Evolutionary conservation across 1,140 invertebrate species (phyloP), one percentile per base, ranked within the genome.

Genomic region (Drosophila truncata): DNA sequence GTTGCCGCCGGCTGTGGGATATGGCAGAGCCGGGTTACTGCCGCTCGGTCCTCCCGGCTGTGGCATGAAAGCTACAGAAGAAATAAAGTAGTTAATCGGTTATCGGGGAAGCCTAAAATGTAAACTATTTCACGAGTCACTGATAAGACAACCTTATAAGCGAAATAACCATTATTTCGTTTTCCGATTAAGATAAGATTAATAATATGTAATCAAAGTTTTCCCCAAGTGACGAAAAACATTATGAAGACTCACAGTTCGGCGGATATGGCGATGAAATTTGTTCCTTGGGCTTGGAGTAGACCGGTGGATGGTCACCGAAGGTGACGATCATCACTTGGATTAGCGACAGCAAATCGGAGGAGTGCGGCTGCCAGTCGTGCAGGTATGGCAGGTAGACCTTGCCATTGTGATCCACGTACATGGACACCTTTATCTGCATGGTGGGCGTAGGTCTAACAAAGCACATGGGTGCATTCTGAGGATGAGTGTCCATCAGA

Each of bases 341-440:
- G 83, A 99, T 97, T 11, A 99, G 93, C 31, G 96, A 96, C 8
- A 97, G 91, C 72, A 99, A 93, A 93, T 98, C 97, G 4, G 98
- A 98, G 18, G 94, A 93, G 85, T 95, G 95, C 96, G 96, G 95
- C 82, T 95, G 95, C 99, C 99, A 99, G 80, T 99, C 97, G 84
- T 98, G 97, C 52, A 99, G 94, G 94, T 99, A 99, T 9, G 99
- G 99, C 70, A 99, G 94, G 93, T 99, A 99, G 64, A 99, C 96
- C 94, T 98, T 98, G 27, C 99, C 99, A 94, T 96, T 98, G 74
- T 97, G 96, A 93, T 99, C 98, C 10, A 99, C 98, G 94, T 96
- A 98, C 92, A 96, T 96, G 18, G 98, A 99, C 20, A 96, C 95
- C 94, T 99, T 99, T 66, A 99, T 98, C 59, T 96, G 95, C 99